These are phyloP conservation scores for Chaitophorus viminalis DNA, from an alignment of 2,888 invertebrate genomes.

Conservation along the genomic window DNA sequence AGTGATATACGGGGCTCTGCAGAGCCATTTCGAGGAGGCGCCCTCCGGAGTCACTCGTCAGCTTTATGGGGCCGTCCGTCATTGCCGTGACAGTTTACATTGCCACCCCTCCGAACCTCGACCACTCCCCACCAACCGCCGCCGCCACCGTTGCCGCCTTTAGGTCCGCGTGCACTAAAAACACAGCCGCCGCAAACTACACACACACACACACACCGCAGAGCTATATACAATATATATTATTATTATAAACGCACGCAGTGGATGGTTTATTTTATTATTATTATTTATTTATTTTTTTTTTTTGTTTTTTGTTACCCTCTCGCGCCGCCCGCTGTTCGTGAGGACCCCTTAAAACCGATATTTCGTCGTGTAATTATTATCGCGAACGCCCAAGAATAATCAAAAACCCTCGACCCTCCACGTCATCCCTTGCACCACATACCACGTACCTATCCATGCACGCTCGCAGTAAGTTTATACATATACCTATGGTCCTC, in stretches of 20 bases:
- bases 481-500: too few relatives aligned
- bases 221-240: constrained; percentile 8
- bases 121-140: too few relatives aligned
- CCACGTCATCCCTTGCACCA: not conserved
- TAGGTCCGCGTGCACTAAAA: constrained; percentile 50
- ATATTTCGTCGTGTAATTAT: constrained; percentile 60
- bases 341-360: constrained; percentile 46
- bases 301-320: constrained; percentile 13
- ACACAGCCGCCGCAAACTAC: constrained; percentile 30
- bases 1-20: constrained; percentile 82
- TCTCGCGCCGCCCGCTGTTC: not conserved
- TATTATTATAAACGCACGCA: constrained; percentile 6
- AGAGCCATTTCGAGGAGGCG: constrained; percentile 79
- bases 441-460: not conserved
- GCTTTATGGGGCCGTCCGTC: constrained; percentile 80
- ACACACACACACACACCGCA: not conserved
- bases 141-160: constrained; percentile 19
- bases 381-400: constrained; percentile 39
- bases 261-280: constrained; percentile 43
- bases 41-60: constrained; percentile 76
- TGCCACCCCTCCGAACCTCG: constrained; percentile 65
- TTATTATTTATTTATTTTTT: constrained; percentile 45
- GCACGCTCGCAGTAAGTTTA: not conserved
- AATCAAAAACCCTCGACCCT: constrained; percentile 30
- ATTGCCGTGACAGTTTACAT: constrained; percentile 76